Evolutionary conservation across 2,797 vertebrate genomes (phyloP).

Genomic region (Pipistrellus pygmaeus): DNA sequence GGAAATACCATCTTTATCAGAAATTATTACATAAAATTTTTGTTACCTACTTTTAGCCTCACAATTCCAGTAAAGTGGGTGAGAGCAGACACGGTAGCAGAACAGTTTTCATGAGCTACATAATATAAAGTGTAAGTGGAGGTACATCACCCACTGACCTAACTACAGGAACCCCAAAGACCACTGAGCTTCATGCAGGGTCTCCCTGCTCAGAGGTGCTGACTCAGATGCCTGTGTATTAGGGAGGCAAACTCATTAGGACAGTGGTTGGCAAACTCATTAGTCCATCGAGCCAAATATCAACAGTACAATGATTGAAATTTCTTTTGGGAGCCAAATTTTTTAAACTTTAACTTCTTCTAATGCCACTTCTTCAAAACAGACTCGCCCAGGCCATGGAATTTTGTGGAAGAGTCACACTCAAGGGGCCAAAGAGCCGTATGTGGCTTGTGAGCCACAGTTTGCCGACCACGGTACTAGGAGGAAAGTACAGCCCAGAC

Average conservation of each 20-base stretch:
- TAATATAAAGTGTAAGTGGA: accelerated
- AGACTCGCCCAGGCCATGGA: no score
- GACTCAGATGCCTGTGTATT: not conserved
- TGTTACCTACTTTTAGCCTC: not conserved
- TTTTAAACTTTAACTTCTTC: no score
- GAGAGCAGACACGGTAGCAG: not conserved
- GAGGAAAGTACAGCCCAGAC: not conserved
- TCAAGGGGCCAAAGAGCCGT: no score
- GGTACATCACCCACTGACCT: no score
- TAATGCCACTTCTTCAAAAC: no score
- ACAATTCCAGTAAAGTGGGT: not conserved
- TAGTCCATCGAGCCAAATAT: no score
- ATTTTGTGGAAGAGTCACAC: no score
- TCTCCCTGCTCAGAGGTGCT: not conserved
- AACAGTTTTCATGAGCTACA: not conserved
- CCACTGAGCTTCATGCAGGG: accelerated
- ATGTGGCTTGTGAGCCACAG: no score
- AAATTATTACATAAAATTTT: not conserved
- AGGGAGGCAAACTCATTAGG: not conserved
- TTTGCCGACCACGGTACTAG: not conserved
- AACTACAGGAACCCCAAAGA: not conserved
- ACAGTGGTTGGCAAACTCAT: no score
- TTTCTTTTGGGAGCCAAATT: no score
- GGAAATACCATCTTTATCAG: not conserved
- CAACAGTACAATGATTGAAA: no score